phyloP scores from a whole-genome alignment of 2,113 vertebrate species.

The Sciurus niger region DNA sequence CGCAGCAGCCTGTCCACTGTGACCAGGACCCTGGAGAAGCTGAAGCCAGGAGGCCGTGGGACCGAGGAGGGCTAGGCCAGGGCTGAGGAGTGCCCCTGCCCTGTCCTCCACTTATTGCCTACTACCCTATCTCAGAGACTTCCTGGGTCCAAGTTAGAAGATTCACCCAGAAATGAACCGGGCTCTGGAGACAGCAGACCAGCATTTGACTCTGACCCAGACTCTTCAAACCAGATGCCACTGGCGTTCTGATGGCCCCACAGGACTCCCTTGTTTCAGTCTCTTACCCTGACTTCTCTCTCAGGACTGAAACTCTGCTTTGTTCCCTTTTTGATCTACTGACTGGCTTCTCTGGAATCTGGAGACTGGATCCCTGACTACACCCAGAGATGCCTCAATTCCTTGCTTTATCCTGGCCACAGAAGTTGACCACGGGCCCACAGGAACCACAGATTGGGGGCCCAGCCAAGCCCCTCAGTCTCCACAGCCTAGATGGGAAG shows the following conservation, averaged over 20 bases:
- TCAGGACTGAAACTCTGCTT: not conserved
- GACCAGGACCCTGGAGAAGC: conserved; percentile 82
- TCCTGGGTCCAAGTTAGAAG: not conserved
- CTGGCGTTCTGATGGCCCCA: rapidly evolving
- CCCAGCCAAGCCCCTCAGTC: not conserved
- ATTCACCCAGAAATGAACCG: not conserved
- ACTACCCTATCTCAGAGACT: not conserved
- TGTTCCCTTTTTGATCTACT: not conserved
- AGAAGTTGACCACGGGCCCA: not conserved
- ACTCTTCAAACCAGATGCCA: not conserved
- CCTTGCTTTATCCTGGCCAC: not conserved
- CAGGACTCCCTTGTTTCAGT: not conserved
- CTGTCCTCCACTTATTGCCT: not conserved
- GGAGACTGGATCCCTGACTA: not conserved
- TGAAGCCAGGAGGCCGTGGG: conserved; percentile 75
- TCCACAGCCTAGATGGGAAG: not conserved
- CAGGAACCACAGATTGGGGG: not conserved
- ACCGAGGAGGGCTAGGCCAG: conserved; percentile 61
- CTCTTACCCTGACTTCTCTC: not conserved
- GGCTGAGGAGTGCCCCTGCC: not conserved
- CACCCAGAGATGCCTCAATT: not conserved
- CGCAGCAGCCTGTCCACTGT: conserved; percentile 78
- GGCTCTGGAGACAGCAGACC: not conserved
- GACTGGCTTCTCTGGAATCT: conserved; percentile 24
- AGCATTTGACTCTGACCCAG: not conserved